Base-by-base conservation (phyloP, 2,113 vertebrate genomes). In the Regulus satrapa region DNA sequence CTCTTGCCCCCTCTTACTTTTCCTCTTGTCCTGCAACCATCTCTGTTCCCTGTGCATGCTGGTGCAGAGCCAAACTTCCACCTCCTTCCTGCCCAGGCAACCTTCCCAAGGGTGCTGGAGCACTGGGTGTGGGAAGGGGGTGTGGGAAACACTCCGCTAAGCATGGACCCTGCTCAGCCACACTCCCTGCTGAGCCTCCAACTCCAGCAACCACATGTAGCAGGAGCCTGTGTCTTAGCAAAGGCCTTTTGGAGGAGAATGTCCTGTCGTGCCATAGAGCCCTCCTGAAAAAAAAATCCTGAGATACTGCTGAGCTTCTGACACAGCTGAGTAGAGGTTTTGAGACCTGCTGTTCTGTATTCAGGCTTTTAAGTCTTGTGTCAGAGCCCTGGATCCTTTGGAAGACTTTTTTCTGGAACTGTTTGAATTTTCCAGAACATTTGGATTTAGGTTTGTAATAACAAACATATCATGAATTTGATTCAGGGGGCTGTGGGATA, bases 201-300 rank as follows among this genome's bases (percentile, higher is more conserved):
- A 25, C 8, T 0, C 62, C 54, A 52, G 9, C 31, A 43, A 9
- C 14, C 4, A 0, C 15, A 2, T 2, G 4, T 12, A 56, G 76
- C 38, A 79, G 56, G 21, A 72, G 19, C 25, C 58, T 56, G n/a
- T 63, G 48, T 52, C 40, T 67, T 62, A 28, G 45, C 20, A 59
- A 83, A 83, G 64, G 20, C 25, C 45, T 45, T 76, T 72, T n/a
- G n/a, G n/a, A 79, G 12, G 15, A 5, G 7, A 7, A 29, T 2
- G 12, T 40, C 19, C 46, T 67, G 41, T 48, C 0, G 0, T 77
- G 19, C 58, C 3, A 2, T 41, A 72, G 38, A 92, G 4, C 28
- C 12, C 38, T 77, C 10, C 41, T 0, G 0, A 4, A 77, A 91
- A 73, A 85, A 48, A 26, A 28, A 34, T 1, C 32, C 25, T 48